A percentile compares a stretch with the other conserved stretches of the same genome.
phyloP scores from a whole-genome alignment of 2,113 vertebrate genomes.

The Xiphorhynchus elegans region DNA sequence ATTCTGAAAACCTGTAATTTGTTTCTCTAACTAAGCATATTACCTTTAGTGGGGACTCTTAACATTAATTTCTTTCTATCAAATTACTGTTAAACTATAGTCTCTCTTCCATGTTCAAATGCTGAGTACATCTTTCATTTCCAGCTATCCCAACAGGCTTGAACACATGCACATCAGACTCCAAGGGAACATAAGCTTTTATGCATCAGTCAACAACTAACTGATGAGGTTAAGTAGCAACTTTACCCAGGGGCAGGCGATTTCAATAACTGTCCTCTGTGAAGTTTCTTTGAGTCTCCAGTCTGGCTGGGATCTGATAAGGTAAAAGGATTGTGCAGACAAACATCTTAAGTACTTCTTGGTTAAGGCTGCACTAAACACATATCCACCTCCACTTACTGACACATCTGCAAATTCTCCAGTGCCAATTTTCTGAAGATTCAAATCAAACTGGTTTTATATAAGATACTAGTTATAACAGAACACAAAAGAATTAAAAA shows the following conservation, averaged over 20 bases:
- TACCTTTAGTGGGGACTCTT: not conserved
- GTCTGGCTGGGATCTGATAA: not conserved
- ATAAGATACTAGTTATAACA: not conserved
- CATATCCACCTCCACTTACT: not conserved
- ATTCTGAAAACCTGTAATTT: not conserved
- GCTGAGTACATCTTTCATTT: not conserved
- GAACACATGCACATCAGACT: not conserved
- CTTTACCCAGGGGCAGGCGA: not conserved
- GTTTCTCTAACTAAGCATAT: not conserved
- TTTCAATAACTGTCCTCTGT: not conserved
- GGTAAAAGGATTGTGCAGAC: not conserved
- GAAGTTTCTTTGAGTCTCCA: not conserved
- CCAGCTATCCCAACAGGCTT: not conserved
- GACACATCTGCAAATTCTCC: not conserved
- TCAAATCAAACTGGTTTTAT: not conserved
- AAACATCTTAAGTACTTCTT: not conserved
- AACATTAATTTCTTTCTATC: not conserved
- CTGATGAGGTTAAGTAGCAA: conserved; percentile 19
- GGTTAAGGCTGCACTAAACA: not conserved
- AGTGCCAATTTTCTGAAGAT: not conserved
- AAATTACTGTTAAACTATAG: not conserved
- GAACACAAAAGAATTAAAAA: not conserved
- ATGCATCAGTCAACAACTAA: conserved; percentile 32
- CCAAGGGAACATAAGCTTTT: not conserved
- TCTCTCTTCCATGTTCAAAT: not conserved